Evolutionary conservation across 1,140 invertebrate species (phyloP).

Genomic region (Lepidotrigona ventralis): DNA sequence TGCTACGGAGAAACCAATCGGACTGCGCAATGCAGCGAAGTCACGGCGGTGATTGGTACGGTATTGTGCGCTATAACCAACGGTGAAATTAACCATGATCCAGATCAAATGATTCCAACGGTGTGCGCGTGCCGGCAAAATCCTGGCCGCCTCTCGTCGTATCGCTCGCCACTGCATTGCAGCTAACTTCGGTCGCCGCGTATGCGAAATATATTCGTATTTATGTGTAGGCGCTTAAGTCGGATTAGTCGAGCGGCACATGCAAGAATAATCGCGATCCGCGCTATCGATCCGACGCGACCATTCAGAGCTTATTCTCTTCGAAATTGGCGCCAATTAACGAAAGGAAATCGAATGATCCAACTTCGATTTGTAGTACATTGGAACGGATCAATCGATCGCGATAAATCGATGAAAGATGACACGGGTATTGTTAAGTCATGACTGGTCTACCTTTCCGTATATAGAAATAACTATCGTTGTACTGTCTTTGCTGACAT

Average conservation of each 20-base stretch:
- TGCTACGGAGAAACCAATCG: slow-evolving; percentile 45
- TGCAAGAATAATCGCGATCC: slow-evolving; percentile 31
- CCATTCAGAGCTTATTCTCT: neutral
- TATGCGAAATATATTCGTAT: slow-evolving; percentile 48
- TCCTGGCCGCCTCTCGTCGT: slow-evolving; percentile 25
- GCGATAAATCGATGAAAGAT: neutral
- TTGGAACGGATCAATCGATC: neutral
- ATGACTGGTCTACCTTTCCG: too few relatives aligned
- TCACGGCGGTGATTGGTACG: slow-evolving; percentile 51
- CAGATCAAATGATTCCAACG: slow-evolving; percentile 58
- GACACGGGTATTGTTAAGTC: neutral
- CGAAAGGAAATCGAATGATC: neutral
- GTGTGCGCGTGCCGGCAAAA: slow-evolving; percentile 47
- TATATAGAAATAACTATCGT: too few relatives aligned
- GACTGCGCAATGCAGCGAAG: slow-evolving; percentile 42
- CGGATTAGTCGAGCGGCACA: slow-evolving; percentile 35
- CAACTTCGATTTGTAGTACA: neutral
- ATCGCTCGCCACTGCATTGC: slow-evolving; percentile 51
- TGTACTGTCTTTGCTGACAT: too few relatives aligned
- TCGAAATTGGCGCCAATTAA: slow-evolving; percentile 5
- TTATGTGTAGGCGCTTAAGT: slow-evolving; percentile 49
- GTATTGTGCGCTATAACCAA: slow-evolving; percentile 59
- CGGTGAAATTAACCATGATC: slow-evolving; percentile 64
- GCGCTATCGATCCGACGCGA: slow-evolving; percentile 17
- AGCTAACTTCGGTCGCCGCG: slow-evolving; percentile 30